Evolutionary conservation across 2,888 invertebrate genomes (phyloP).

Genomic region (Patella caerulea): DNA sequence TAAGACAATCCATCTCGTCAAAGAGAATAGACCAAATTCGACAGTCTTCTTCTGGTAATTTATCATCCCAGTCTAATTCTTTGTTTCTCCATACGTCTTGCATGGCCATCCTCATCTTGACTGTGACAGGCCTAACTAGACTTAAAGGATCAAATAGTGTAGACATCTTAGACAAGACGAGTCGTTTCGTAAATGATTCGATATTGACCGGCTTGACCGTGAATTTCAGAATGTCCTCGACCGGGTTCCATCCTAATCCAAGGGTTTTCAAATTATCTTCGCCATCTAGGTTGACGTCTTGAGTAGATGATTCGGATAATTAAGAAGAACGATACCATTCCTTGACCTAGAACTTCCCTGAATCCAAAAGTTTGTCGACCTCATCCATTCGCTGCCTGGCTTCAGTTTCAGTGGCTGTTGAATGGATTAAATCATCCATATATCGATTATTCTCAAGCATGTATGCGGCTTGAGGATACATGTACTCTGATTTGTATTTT

Average conservation of each 20-base stretch:
- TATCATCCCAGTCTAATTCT: slow-evolving; percentile 18
- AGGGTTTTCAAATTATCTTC: slow-evolving; percentile 11
- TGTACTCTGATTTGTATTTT: slow-evolving; percentile 4
- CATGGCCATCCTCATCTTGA: slow-evolving; percentile 19
- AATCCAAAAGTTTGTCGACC: slow-evolving; percentile 14
- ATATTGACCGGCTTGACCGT: not conserved
- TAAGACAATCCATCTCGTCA: slow-evolving; percentile 5
- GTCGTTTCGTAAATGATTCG: not conserved
- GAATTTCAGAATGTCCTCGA: not conserved
- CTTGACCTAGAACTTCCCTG: slow-evolving; percentile 24
- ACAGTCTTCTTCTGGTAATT: slow-evolving; percentile 7
- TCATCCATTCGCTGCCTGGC: slow-evolving; percentile 14
- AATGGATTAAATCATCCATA: slow-evolving; percentile 27
- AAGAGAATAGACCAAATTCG: slow-evolving; percentile 10
- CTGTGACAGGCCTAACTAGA: not conserved
- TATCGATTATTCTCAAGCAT: slow-evolving; percentile 23
- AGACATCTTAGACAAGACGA: slow-evolving; percentile 9
- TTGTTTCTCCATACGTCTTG: slow-evolving; percentile 16
- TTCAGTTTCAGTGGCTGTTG: not conserved
- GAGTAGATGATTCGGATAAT: not conserved
- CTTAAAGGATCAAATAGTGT: slow-evolving; percentile 15
- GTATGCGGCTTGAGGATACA: slow-evolving; percentile 22
- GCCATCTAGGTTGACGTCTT: not conserved
- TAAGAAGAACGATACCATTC: slow-evolving; percentile 19
- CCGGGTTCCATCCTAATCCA: slow-evolving; percentile 11